Evolutionary conservation across 2,888 invertebrate species (phyloP).

Genomic region (Pachydiplax longipennis): DNA sequence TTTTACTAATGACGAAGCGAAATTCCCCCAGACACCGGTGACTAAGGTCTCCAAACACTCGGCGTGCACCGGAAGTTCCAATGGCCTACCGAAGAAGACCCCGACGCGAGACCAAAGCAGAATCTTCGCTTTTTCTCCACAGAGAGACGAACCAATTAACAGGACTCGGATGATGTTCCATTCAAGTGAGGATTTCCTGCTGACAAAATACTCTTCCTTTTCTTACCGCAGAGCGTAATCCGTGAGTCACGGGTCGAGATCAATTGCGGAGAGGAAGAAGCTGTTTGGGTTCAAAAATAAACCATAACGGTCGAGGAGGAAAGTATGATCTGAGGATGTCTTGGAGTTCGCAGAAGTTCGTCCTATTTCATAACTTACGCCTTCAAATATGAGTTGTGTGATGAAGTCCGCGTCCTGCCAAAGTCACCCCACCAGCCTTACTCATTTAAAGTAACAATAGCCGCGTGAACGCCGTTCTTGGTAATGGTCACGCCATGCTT

Average conservation of each 20-base stretch:
- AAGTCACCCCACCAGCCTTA: too few species aligned
- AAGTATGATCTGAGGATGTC: too few species aligned
- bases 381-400: too few species aligned
- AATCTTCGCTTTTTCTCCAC: not conserved
- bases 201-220: not conserved
- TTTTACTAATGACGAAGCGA: slow-evolving; percentile 29
- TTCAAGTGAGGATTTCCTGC: not conserved
- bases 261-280: not conserved
- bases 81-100: not conserved
- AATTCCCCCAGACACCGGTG: slow-evolving; percentile 20
- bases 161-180: not conserved
- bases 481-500: too few species aligned
- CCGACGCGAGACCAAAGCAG: not conserved
- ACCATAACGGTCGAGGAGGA: too few species aligned
- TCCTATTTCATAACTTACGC: too few species aligned
- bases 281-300: too few species aligned
- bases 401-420: too few species aligned
- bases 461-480: too few species aligned
- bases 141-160: not conserved
- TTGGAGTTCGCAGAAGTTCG: too few species aligned
- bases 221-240: not conserved
- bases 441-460: too few species aligned
- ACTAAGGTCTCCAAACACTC: slow-evolving; percentile 24
- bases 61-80: slow-evolving; percentile 21
- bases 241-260: not conserved